Percentiles rank a stretch among this genome's conserved stretches.
Evolutionary conservation across 2,797 vertebrate species (phyloP).

Genomic region (Pterois miles): DNA sequence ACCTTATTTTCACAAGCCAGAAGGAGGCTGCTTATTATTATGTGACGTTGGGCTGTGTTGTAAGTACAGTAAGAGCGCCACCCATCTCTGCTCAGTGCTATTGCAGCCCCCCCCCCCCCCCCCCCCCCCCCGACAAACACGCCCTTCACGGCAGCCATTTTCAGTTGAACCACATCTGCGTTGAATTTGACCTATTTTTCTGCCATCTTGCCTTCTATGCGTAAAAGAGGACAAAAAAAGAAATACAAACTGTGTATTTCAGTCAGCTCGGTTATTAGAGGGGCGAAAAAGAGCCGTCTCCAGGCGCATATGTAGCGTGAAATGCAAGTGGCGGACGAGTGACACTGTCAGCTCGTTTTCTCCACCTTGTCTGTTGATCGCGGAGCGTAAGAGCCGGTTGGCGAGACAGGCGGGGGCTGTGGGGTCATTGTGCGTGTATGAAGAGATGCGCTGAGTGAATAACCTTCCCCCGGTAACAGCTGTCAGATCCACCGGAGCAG

Average conservation of each 20-base stretch:
- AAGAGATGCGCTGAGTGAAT: conserved; percentile 75
- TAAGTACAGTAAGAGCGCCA: conserved; percentile 65
- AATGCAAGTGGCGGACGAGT: conserved; percentile 78
- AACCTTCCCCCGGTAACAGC: conserved; percentile 77
- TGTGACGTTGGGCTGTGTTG: background rate
- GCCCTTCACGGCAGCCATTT: conserved; percentile 68
- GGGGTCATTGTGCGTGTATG: conserved; percentile 74
- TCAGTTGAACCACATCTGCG: conserved; percentile 54
- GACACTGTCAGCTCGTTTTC: conserved; percentile 79
- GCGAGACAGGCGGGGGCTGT: conserved; percentile 66
- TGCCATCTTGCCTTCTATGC: conserved; percentile 32
- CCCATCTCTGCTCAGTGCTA: conserved; percentile 36
- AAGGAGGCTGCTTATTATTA: background rate
- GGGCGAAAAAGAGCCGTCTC: conserved; percentile 66
- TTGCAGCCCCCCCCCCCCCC: conserved; percentile 32
- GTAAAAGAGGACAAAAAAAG: conserved; percentile 27
- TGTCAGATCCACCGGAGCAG: conserved; percentile 78
- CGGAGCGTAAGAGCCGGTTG: conserved; percentile 59
- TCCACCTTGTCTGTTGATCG: conserved; percentile 75
- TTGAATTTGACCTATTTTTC: conserved; percentile 73
- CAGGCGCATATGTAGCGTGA: conserved; percentile 67
- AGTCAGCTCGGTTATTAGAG: conserved; percentile 59
- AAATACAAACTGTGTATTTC: conserved; percentile 56
- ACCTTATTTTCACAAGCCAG: background rate
- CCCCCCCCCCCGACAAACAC: conserved; percentile 15